These are phyloP conservation scores for Caenorhabditis plicata DNA, from an alignment of 2,888 invertebrate genomes.

Conservation along the genomic window DNA sequence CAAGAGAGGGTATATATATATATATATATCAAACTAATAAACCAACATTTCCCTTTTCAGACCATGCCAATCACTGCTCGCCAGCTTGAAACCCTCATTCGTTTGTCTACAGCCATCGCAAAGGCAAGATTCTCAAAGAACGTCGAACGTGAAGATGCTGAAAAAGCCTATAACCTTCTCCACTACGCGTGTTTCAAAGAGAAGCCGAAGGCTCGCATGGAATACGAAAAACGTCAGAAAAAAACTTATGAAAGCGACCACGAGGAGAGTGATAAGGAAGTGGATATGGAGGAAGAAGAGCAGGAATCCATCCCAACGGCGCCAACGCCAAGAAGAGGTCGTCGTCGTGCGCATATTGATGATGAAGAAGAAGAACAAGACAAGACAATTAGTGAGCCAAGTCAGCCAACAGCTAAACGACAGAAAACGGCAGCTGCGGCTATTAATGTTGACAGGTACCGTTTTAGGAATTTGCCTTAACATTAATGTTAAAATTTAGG, in stretches of 20 bases:
- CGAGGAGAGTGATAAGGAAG: conserved; percentile 17
- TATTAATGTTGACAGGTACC: conserved; percentile 54
- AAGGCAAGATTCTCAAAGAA: conserved; percentile 85
- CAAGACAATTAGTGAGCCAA: conserved; percentile 5
- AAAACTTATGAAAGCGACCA: conserved; percentile 6
- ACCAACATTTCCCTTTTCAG: conserved; percentile 68
- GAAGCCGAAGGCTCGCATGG: conserved; percentile 58
- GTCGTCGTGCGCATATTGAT: conserved; percentile 24
- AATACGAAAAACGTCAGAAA: conserved; percentile 45
- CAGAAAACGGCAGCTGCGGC: conserved; percentile 38
- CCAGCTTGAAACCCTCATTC: conserved; percentile 93
- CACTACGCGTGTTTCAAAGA: conserved; percentile 65
- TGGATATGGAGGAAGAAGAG: conserved; percentile 16
- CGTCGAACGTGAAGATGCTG: conserved; percentile 83
- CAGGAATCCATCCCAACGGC: conserved; percentile 22
- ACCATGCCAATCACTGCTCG: conserved; percentile 97
- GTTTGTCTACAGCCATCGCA: conserved; percentile 93
- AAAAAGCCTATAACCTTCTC: conserved; percentile 69
- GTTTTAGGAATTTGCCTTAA: neutral
- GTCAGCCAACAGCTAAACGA: conserved; percentile 37
- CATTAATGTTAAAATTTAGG: conserved; percentile 24
- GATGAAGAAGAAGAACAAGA: conserved; percentile 13
- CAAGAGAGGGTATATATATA: conserved; percentile 89
- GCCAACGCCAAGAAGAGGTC: conserved; percentile 32
- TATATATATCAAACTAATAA: too few species aligned